Percentiles rank a stretch among this genome's conserved stretches.
phyloP scores from a whole-genome alignment of 2,888 invertebrate species.

The Oligia latruncula region DNA sequence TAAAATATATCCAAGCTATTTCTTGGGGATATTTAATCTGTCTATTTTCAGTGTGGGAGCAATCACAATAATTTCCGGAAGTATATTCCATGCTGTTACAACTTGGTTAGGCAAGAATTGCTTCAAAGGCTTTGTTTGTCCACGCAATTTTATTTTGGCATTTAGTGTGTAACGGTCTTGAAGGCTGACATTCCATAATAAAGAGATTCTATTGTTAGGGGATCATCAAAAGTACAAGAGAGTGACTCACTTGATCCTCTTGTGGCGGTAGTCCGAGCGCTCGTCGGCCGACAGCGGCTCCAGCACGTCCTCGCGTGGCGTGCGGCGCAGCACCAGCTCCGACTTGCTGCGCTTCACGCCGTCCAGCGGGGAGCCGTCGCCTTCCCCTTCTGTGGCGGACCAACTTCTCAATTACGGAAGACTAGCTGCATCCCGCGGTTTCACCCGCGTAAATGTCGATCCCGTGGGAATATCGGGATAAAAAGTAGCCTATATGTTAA shows the following conservation, averaged over 20 bases:
- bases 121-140: not conserved
- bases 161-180: not conserved
- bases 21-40: no score
- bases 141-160: not conserved
- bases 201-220: not conserved
- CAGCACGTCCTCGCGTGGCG: conserved; percentile 73
- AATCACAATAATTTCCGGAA: no score
- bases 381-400: conserved; percentile 72
- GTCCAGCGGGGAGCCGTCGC: conserved; percentile 72
- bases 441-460: no score
- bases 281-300: conserved; percentile 84
- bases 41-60: no score
- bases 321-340: conserved; percentile 80
- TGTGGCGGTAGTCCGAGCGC: conserved; percentile 79
- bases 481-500: no score
- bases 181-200: not conserved
- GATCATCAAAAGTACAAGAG: no score
- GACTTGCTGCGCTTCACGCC: conserved; percentile 86
- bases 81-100: not conserved
- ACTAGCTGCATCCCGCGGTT: no score
- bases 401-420: no score
- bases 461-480: no score
- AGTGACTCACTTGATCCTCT: conserved; percentile 79
- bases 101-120: not conserved
- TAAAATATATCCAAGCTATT: no score